These are phyloP conservation scores for Micromesistius poutassou DNA, from an alignment of 2,797 vertebrate species.

Conservation along the genomic window DNA sequence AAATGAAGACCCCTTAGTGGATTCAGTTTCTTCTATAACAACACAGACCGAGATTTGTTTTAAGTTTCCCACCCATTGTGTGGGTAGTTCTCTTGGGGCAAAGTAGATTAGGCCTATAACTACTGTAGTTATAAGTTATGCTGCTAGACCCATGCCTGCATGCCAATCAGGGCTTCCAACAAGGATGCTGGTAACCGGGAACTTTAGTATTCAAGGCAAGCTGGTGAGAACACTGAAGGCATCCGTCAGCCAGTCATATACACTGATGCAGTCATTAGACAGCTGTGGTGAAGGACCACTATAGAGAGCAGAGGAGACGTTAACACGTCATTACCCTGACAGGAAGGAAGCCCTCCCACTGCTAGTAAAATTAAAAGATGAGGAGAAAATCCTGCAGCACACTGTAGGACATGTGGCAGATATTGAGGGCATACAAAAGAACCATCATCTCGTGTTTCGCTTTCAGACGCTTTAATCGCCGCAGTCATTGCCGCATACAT, in stretches of 20 bases:
- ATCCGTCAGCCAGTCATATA: slow-evolving; percentile 51
- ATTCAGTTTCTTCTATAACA: not conserved
- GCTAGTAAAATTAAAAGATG: slow-evolving; percentile 60
- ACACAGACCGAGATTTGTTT: not conserved
- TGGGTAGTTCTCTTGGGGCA: not conserved
- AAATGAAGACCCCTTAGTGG: not conserved
- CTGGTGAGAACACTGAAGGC: slow-evolving; percentile 56
- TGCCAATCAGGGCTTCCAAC: not conserved
- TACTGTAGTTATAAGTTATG: not conserved
- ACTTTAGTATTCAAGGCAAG: not conserved
- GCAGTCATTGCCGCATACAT: not conserved
- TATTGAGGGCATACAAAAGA: not conserved
- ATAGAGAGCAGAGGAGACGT: slow-evolving; percentile 56
- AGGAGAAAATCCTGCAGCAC: slow-evolving; percentile 29
- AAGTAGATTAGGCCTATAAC: not conserved
- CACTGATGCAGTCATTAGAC: slow-evolving; percentile 64
- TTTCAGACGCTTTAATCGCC: not conserved
- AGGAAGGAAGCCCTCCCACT: slow-evolving; percentile 74
- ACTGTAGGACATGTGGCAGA: slow-evolving; percentile 30
- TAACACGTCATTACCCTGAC: slow-evolving; percentile 65
- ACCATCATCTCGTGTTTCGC: not conserved
- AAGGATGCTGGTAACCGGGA: not conserved
- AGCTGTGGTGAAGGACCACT: slow-evolving; percentile 63
- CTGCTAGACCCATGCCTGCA: not conserved
- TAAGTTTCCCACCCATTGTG: not conserved